These are phyloP conservation scores for Oreotragus oreotragus DNA, from an alignment of 2,113 vertebrate genomes.

Conservation along the genomic window DNA sequence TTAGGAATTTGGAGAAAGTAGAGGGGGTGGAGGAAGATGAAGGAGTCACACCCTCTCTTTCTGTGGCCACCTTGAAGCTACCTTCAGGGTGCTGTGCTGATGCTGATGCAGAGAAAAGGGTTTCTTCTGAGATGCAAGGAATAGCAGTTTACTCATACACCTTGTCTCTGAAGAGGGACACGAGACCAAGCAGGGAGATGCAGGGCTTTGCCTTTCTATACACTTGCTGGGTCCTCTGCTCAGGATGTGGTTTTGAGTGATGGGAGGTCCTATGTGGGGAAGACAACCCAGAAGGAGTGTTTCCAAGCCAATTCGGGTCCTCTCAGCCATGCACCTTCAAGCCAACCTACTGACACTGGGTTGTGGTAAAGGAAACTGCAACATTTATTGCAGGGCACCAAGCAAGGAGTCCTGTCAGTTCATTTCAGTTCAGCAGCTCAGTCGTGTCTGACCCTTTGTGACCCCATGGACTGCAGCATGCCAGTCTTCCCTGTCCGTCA, in stretches of 20 bases:
- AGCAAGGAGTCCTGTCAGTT: background rate
- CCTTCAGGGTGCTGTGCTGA: background rate
- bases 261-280: background rate
- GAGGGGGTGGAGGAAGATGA: background rate
- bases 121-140: background rate
- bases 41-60: background rate
- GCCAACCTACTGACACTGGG: background rate
- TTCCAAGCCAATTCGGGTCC: background rate
- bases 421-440: background rate
- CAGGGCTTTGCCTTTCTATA: background rate
- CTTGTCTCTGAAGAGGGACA: background rate
- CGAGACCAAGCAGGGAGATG: background rate
- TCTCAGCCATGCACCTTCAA: background rate
- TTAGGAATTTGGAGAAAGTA: background rate
- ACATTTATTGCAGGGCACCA: background rate
- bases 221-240: background rate
- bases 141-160: background rate
- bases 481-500: background rate
- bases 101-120: rapidly evolving
- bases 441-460: background rate
- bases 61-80: background rate
- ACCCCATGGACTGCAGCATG: background rate
- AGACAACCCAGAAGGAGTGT: background rate
- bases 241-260: background rate
- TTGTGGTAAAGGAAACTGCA: background rate